Evolutionary conservation across 2,113 vertebrate genomes (phyloP), one percentile per base, ranked within the genome.

Genomic region (Panthera tigris): DNA sequence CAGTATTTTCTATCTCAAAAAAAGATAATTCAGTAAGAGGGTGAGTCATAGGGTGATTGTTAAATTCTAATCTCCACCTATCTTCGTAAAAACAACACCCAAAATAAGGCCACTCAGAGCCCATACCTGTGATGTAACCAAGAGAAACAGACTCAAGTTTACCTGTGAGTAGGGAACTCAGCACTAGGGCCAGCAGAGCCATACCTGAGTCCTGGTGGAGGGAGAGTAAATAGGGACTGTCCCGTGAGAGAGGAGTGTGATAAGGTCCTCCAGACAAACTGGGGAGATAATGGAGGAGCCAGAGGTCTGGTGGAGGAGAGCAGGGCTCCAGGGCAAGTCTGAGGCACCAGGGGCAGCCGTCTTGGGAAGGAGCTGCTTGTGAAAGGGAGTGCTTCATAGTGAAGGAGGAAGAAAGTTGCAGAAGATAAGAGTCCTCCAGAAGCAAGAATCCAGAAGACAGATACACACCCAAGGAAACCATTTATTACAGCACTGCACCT

Each of bases 361-460:
- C 18, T 45, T 4, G 27, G n/a, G 73, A 65, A 45, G 66, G 31
- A 65, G 4, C 16, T 45, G 36, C 29, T 92, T n/a, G 69, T 7
- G 11, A n/a, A 23, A 48, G 21, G 39, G 16, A 16, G 16, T 5
- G 31, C 55, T 71, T 50, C 4, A 14, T 71, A 31, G 68, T 18
- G 7, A 48, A 74, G 33, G 84, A 84, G 68, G 85, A 83, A 76
- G 69, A 74, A 91, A 74, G 25, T 48, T 12, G 25, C 45, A 29
- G 69, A 61, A 29, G 23, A 63, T 52, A 78, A 73, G 31, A n/a
- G 27, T 76, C 50, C 50, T 61, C 10, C 1, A 4, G 41, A 88
- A 95, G 31, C 41, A 84, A 86, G 74, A 83, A 65, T 55, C 80
- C 45, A 80, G 81, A 93, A 61, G 29, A 69, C 33, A 52, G 36